A percentile compares a stretch with the other conserved stretches of the same genome.
Evolutionary conservation across 2,888 invertebrate genomes (phyloP).

Genomic region (Rugalucina vietnamica): DNA sequence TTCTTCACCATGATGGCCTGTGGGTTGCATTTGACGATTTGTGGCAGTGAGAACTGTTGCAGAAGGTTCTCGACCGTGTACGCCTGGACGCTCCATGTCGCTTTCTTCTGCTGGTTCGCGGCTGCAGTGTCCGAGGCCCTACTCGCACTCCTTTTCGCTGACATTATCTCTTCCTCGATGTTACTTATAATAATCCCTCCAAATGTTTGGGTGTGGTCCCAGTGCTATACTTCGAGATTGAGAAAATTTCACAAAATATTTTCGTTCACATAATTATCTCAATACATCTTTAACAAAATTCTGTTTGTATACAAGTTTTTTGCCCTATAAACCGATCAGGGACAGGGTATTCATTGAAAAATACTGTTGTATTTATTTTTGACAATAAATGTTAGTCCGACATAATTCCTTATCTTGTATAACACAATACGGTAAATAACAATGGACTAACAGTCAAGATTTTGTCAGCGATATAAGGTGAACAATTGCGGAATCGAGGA

Average conservation of each 20-base stretch:
- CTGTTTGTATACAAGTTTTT: not conserved
- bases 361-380: not conserved
- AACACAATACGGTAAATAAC: not conserved
- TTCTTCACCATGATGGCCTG: constrained; percentile 63
- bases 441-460: not conserved
- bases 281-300: not conserved
- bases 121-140: constrained; percentile 45
- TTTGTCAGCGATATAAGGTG: not conserved
- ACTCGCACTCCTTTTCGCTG: constrained; percentile 54
- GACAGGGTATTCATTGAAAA: not conserved
- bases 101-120: constrained; percentile 50
- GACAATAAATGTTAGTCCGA: not conserved
- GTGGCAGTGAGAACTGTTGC: constrained; percentile 69
- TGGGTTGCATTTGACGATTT: constrained; percentile 72
- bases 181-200: not conserved
- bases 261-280: not conserved
- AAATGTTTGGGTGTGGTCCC: not conserved
- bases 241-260: not conserved
- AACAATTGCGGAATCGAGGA: not conserved
- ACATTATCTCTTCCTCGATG: constrained; percentile 40
- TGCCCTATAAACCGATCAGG: not conserved
- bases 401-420: not conserved
- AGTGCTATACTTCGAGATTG: not conserved
- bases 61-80: constrained; percentile 70
- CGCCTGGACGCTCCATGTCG: constrained; percentile 74